Percentiles rank a stretch among this genome's conserved stretches.
These are phyloP conservation scores for Mesocentrotus franciscanus DNA, from an alignment of 53 echinoderm and acorn worm genomes.

Conservation along the genomic window DNA sequence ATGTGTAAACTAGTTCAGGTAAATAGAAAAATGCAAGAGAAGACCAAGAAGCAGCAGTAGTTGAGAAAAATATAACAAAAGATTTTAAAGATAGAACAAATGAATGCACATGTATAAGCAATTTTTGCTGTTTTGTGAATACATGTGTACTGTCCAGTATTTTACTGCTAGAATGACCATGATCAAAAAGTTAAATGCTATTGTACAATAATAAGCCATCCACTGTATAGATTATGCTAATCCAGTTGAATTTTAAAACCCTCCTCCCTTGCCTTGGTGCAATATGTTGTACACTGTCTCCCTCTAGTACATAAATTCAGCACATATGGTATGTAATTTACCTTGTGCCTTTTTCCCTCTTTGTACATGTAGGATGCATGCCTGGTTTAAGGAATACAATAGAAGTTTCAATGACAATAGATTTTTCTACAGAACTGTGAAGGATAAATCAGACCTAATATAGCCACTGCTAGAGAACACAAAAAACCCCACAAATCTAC, in stretches of 20 bases:
- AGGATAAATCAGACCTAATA: conserved; percentile 9
- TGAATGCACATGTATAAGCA: not conserved
- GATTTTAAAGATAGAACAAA: not conserved
- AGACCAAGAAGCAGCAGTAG: too few relatives aligned
- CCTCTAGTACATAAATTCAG: not conserved
- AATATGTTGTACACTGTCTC: not conserved
- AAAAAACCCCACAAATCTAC: not conserved
- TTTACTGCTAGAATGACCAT: not conserved
- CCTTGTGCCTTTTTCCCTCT: not conserved
- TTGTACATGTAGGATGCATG: not conserved
- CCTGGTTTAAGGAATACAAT: not conserved
- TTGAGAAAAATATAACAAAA: not conserved
- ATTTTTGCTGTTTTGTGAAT: not conserved
- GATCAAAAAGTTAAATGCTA: not conserved
- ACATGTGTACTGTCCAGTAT: not conserved
- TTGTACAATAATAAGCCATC: not conserved
- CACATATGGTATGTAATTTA: not conserved
- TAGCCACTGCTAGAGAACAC: not conserved
- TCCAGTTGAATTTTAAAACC: not conserved
- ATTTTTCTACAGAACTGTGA: not conserved
- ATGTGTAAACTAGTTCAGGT: too few relatives aligned
- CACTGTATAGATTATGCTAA: not conserved
- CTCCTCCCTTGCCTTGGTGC: not conserved
- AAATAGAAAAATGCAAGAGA: too few relatives aligned
- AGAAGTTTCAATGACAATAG: not conserved